A percentile compares a stretch with the other conserved stretches of the same genome.
These are phyloP conservation scores for Trichonephila clavata DNA, from an alignment of 1,140 invertebrate species.

Conservation along the genomic window DNA sequence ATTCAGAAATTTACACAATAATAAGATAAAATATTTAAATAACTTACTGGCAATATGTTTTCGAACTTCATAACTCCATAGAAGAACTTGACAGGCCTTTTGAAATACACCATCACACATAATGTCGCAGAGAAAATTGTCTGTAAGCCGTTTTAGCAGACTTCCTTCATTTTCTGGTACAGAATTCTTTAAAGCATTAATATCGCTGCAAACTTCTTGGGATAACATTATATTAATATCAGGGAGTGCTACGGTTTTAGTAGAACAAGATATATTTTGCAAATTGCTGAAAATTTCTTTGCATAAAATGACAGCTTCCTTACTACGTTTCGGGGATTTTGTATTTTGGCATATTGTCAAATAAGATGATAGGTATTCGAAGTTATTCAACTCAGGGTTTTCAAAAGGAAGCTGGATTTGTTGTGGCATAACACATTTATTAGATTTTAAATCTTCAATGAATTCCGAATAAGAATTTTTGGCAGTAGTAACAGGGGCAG, in stretches of 20 bases:
- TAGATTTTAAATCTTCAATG: not conserved
- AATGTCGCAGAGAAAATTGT: not conserved
- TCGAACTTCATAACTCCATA: constrained; percentile 43
- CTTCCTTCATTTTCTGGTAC: not conserved
- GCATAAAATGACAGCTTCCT: constrained; percentile 21
- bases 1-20: no score
- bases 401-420: constrained; percentile 13
- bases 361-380: not conserved
- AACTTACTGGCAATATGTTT: constrained; percentile 30
- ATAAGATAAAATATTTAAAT: not conserved
- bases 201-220: constrained; percentile 14
- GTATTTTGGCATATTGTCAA: constrained; percentile 20
- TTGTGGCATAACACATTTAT: not conserved
- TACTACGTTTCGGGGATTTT: not conserved
- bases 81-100: constrained; percentile 31
- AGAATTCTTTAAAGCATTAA: not conserved
- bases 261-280: not conserved
- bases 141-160: not conserved
- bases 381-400: not conserved
- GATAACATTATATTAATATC: not conserved
- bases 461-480: not conserved
- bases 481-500: not conserved
- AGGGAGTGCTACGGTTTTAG: not conserved
- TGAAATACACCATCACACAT: constrained; percentile 29
- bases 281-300: constrained; percentile 29